These are phyloP conservation scores for Dryomyza anilis DNA, from an alignment of 2,888 invertebrate species.

Conservation along the genomic window DNA sequence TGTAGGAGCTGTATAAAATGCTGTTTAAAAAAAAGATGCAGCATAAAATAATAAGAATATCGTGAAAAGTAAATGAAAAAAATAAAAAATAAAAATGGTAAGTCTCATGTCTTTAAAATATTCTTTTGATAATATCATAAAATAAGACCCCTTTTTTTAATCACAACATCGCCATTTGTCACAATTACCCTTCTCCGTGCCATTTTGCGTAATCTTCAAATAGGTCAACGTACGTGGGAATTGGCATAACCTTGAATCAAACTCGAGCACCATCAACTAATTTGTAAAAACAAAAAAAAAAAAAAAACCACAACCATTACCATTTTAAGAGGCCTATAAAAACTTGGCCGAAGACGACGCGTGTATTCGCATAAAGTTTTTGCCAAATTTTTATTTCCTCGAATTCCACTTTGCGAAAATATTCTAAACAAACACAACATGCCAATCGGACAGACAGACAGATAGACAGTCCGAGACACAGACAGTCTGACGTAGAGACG, in stretches of 20 bases:
- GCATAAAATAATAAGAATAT: too few relatives aligned
- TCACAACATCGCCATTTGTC: too few relatives aligned
- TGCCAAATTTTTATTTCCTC: conserved; percentile 14
- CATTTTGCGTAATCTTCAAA: conserved; percentile 7
- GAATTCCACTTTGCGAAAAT: conserved; percentile 19
- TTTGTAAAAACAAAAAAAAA: conserved; percentile 13
- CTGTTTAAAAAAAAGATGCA: too few relatives aligned
- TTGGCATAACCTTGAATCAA: conserved; percentile 25
- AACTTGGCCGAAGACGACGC: neutral
- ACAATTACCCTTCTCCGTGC: too few relatives aligned
- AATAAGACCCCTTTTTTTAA: too few relatives aligned
- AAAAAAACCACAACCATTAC: neutral
- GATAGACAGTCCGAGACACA: neutral
- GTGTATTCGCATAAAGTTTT: neutral
- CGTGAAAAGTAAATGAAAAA: too few relatives aligned
- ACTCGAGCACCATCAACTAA: neutral
- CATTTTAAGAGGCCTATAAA: neutral
- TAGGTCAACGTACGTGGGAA: conserved; percentile 25
- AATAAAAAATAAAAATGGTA: too few relatives aligned
- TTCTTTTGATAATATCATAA: too few relatives aligned
- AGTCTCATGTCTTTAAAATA: too few relatives aligned
- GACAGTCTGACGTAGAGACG: neutral
- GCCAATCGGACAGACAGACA: neutral
- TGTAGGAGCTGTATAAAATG: too few relatives aligned
- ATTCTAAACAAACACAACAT: neutral